Percentiles rank a stretch among this genome's conserved stretches.
Conservation (phyloP, 2,797 vertebrate genomes). For the Rhynchotus rufescens region DNA sequence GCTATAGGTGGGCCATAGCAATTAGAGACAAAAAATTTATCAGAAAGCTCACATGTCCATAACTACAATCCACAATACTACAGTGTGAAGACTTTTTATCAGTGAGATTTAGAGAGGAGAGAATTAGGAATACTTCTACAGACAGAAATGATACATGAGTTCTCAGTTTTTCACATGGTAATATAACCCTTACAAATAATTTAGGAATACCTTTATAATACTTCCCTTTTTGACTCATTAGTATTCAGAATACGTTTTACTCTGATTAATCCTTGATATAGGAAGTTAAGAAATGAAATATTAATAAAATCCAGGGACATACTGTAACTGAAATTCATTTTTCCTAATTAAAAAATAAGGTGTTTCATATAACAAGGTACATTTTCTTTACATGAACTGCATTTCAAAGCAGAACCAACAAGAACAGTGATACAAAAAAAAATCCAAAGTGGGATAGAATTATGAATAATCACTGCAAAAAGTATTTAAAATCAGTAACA, state of each 20-base stretch:
- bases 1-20: background rate
- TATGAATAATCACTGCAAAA: background rate
- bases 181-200: background rate
- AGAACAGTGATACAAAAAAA: background rate
- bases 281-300: slow-evolving; percentile 60
- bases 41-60: background rate
- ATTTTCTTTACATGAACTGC: slow-evolving; percentile 1
- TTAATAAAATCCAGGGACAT: slow-evolving; percentile 27
- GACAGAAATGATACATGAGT: background rate
- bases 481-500: background rate
- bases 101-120: background rate
- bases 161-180: background rate
- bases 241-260: slow-evolving; percentile 17
- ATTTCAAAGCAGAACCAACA: background rate
- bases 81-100: background rate
- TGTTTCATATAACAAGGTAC: slow-evolving; percentile 19
- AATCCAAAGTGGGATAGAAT: background rate
- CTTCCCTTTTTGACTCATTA: slow-evolving; percentile 18
- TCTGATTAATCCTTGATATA: slow-evolving; percentile 45
- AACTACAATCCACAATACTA: background rate
- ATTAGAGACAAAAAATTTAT: background rate
- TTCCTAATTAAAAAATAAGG: slow-evolving; percentile 40
- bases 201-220: background rate
- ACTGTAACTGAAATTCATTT: slow-evolving; percentile 18
- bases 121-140: background rate